phyloP scores from a whole-genome alignment of 2,113 vertebrate genomes.

The Tretioscincus oriximinensis region DNA sequence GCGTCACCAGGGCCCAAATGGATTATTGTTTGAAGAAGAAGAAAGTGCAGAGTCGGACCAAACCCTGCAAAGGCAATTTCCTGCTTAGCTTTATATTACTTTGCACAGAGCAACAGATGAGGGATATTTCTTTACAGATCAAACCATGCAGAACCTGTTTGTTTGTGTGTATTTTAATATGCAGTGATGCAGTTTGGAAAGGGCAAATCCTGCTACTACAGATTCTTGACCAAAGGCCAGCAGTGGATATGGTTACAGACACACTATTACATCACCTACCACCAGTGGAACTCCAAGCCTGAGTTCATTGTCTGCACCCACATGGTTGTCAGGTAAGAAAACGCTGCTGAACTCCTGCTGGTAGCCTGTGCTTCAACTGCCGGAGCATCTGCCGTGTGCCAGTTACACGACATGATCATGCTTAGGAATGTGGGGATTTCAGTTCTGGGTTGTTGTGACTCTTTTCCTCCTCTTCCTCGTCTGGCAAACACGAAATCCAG shows the following conservation, averaged over 20 bases:
- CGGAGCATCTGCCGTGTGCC: not conserved
- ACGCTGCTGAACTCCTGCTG: not conserved
- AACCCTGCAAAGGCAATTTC: no score
- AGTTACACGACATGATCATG: not conserved
- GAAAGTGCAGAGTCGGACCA: no score
- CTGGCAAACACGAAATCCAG: slow-evolving; percentile 8
- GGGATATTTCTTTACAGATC: not conserved
- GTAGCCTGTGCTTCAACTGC: not conserved
- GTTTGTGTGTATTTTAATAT: slow-evolving; percentile 3
- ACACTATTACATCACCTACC: slow-evolving; percentile 87
- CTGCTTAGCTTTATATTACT: not conserved
- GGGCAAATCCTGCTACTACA: slow-evolving; percentile 89
- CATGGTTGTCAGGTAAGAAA: slow-evolving; percentile 81
- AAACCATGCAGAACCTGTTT: not conserved
- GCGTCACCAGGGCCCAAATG: no score
- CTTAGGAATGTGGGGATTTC: slow-evolving; percentile 27
- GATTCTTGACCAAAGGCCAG: slow-evolving; percentile 88
- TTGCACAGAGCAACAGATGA: not conserved
- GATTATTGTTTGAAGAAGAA: no score
- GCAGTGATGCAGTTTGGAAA: slow-evolving; percentile 89
- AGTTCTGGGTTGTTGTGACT: not conserved
- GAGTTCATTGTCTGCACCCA: slow-evolving; percentile 89
- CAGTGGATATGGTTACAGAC: slow-evolving; percentile 89
- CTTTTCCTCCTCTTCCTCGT: no score
- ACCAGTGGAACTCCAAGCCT: slow-evolving; percentile 92